These are phyloP conservation scores for Trachythela sp. DNA, from an alignment of 64 coral and sea anemone genomes.

Conservation along the genomic window DNA sequence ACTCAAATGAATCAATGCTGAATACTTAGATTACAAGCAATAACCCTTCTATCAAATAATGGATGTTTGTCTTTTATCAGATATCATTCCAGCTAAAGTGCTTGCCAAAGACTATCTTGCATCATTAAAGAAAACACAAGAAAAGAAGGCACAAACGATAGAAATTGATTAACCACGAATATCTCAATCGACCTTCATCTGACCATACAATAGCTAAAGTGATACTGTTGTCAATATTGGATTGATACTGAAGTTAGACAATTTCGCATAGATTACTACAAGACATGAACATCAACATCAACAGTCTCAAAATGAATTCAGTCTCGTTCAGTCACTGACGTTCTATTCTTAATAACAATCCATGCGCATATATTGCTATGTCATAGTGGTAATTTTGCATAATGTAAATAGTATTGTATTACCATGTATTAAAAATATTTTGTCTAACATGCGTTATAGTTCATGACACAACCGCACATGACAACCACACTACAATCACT, in stretches of 20 bases:
- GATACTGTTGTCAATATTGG: too few species aligned
- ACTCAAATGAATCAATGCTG: background rate
- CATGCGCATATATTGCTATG: background rate
- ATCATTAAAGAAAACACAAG: slow-evolving; percentile 50
- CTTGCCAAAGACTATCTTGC: slow-evolving; percentile 64
- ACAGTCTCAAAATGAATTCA: too few species aligned
- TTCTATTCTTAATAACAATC: background rate
- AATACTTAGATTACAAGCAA: background rate
- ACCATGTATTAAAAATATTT: too few species aligned
- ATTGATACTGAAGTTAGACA: too few species aligned
- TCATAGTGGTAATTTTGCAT: too few species aligned
- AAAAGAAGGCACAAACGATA: slow-evolving; percentile 36
- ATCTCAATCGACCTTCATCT: too few species aligned
- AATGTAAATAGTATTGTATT: too few species aligned
- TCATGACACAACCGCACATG: too few species aligned
- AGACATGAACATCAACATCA: background rate
- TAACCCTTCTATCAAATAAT: background rate
- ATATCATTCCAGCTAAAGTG: slow-evolving; percentile 67
- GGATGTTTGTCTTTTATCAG: slow-evolving; percentile 17
- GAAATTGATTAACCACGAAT: slow-evolving; percentile 20
- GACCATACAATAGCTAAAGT: too few species aligned
- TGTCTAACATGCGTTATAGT: too few species aligned
- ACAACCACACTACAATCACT: too few species aligned
- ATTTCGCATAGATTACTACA: too few species aligned
- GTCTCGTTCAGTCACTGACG: background rate